These are phyloP conservation scores for Drepana falcataria DNA, from an alignment of 2,888 invertebrate genomes.

Conservation along the genomic window DNA sequence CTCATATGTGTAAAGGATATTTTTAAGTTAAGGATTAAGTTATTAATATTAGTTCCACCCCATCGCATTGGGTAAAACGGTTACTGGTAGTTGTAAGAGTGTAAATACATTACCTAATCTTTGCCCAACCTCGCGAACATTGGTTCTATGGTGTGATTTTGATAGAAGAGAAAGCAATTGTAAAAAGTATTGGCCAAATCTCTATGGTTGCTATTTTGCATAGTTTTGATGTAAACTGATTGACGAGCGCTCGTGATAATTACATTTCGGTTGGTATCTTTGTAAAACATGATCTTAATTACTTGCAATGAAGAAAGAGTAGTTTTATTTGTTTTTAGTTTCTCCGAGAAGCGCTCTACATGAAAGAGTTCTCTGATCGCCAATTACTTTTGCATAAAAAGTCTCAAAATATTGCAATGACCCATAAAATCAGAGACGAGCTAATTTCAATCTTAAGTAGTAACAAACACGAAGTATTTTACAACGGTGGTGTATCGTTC, in stretches of 20 bases:
- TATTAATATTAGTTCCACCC: too few species aligned
- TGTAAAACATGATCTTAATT: not conserved
- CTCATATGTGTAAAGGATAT: too few species aligned
- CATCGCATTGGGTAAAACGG: too few species aligned
- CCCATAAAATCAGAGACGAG: constrained; percentile 29
- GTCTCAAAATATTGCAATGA: constrained; percentile 29
- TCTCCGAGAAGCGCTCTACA: constrained; percentile 16
- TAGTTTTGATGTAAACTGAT: too few species aligned
- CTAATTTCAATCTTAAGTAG: constrained; percentile 36
- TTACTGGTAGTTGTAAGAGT: too few species aligned
- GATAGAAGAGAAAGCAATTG: too few species aligned
- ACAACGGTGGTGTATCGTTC: constrained; percentile 14
- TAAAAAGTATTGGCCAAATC: too few species aligned
- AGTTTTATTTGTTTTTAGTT: not conserved
- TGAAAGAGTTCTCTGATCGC: constrained; percentile 31
- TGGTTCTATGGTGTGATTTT: too few species aligned
- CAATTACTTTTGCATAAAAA: constrained; percentile 36
- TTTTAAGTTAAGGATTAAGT: too few species aligned
- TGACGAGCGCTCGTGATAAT: not conserved
- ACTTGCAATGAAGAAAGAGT: not conserved
- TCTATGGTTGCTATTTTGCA: too few species aligned
- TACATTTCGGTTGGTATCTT: not conserved
- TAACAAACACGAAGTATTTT: constrained; percentile 23
- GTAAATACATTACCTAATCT: too few species aligned
- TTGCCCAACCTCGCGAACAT: too few species aligned